Evolutionary conservation across 2,113 vertebrate genomes (phyloP).

Genomic region (Morone chrysops): DNA sequence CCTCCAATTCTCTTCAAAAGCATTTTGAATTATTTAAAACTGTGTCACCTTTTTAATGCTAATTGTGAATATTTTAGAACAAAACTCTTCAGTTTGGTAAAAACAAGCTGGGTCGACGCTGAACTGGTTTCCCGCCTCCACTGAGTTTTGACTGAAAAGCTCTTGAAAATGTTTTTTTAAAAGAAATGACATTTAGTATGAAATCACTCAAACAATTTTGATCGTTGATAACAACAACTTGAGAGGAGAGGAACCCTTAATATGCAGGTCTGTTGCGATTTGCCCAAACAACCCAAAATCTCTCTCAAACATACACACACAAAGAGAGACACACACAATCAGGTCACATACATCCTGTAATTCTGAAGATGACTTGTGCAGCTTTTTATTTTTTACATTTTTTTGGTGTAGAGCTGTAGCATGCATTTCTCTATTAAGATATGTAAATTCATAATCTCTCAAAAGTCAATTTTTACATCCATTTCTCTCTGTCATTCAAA

Average conservation of each 20-base stretch:
- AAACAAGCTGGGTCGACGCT: constrained; percentile 43
- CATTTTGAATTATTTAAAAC: constrained; percentile 1
- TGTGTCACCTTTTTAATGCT: constrained; percentile 39
- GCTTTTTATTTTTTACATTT: constrained; percentile 17
- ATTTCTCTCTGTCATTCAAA: constrained; percentile 68
- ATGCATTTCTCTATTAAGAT: constrained; percentile 76
- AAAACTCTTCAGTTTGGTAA: constrained; percentile 49
- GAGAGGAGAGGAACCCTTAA: constrained; percentile 44
- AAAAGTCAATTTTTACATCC: constrained; percentile 72
- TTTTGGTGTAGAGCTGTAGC: constrained; percentile 32
- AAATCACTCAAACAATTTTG: constrained; percentile 61
- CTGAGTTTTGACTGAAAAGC: constrained; percentile 59
- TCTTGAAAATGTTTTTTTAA: constrained; percentile 43
- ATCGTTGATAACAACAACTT: constrained; percentile 52
- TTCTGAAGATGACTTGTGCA: constrained; percentile 51
- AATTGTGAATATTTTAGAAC: constrained; percentile 43
- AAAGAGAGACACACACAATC: not conserved
- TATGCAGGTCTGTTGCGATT: constrained; percentile 21
- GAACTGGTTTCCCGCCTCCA: constrained; percentile 27
- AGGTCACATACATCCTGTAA: constrained; percentile 39
- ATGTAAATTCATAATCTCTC: constrained; percentile 79
- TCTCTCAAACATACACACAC: not conserved
- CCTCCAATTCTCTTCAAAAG: constrained; percentile 14
- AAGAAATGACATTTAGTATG: constrained; percentile 47
- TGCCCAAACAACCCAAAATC: constrained; percentile 4